These are phyloP conservation scores for Heterodera schachtii DNA, from an alignment of 1,140 invertebrate species.

Conservation along the genomic window DNA sequence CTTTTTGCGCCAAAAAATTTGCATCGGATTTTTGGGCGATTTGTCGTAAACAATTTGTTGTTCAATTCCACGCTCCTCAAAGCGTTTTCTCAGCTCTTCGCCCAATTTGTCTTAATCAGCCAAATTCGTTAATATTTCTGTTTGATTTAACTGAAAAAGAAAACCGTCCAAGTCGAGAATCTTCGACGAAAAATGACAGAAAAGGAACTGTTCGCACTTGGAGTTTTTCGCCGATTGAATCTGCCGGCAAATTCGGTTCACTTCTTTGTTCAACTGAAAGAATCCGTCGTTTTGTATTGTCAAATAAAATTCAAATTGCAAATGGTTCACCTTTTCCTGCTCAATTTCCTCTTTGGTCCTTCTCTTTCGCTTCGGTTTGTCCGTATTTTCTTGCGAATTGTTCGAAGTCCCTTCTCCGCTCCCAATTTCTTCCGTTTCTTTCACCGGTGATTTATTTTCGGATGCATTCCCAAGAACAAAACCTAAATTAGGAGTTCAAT, in stretches of 20 bases:
- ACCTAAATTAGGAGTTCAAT: neutral
- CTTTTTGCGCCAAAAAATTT: conserved; percentile 46
- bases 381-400: neutral
- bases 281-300: neutral
- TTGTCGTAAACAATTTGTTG: conserved; percentile 44
- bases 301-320: conserved; percentile 8
- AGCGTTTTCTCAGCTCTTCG: conserved; percentile 33
- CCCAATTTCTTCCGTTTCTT: neutral
- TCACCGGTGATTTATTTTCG: neutral
- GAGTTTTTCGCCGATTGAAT: conserved; percentile 56
- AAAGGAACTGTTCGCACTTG: conserved; percentile 59
- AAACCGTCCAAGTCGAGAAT: conserved; percentile 45
- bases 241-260: conserved; percentile 49
- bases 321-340: conserved; percentile 46
- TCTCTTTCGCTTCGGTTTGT: conserved; percentile 24
- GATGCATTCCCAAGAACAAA: neutral
- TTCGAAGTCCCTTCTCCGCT: neutral
- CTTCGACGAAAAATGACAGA: conserved; percentile 46
- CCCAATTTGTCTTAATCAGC: conserved; percentile 26
- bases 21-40: conserved; percentile 18
- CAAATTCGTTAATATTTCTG: too few species aligned
- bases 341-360: conserved; percentile 55
- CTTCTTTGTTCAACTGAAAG: conserved; percentile 52
- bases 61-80: conserved; percentile 40
- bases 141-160: conserved; percentile 19